Conservation (phyloP, 2,888 invertebrate species). For the Oasisia sp. region DNA sequence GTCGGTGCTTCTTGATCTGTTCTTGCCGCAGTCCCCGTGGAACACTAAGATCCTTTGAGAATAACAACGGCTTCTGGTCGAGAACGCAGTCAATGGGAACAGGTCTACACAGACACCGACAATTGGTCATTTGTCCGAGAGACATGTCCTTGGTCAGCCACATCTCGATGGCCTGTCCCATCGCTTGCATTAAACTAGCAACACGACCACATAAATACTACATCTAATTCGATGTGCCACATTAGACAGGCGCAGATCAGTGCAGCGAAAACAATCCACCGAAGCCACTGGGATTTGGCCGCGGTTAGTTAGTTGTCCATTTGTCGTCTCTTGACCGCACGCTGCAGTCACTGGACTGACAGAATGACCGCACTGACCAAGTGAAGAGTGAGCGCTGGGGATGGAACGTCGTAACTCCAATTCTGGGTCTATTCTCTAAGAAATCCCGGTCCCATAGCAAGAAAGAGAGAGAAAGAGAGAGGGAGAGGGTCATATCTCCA, state of each 20-base stretch:
- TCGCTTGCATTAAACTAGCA: no score
- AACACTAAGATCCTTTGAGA: background rate
- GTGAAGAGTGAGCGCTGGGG: no score
- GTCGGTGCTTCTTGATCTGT: background rate
- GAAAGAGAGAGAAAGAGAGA: no score
- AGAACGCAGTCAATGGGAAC: background rate
- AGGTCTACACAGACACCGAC: no score
- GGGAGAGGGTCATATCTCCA: no score
- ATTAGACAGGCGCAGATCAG: background rate
- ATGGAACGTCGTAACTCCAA: no score
- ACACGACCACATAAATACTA: background rate
- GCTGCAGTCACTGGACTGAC: background rate
- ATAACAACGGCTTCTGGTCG: background rate
- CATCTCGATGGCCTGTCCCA: background rate
- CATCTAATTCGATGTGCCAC: background rate
- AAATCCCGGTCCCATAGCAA: no score
- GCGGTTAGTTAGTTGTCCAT: background rate
- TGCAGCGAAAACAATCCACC: background rate
- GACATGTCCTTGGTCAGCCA: no score
- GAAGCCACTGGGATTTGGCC: background rate
- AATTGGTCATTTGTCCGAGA: no score
- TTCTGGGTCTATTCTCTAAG: no score
- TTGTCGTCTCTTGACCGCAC: background rate
- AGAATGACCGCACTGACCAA: no score
- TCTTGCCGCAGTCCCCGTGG: background rate